A percentile compares a stretch with the other conserved stretches of the same genome.
Evolutionary conservation across 1,140 invertebrate species (phyloP).

Genomic region (Drosophila kanapiae): DNA sequence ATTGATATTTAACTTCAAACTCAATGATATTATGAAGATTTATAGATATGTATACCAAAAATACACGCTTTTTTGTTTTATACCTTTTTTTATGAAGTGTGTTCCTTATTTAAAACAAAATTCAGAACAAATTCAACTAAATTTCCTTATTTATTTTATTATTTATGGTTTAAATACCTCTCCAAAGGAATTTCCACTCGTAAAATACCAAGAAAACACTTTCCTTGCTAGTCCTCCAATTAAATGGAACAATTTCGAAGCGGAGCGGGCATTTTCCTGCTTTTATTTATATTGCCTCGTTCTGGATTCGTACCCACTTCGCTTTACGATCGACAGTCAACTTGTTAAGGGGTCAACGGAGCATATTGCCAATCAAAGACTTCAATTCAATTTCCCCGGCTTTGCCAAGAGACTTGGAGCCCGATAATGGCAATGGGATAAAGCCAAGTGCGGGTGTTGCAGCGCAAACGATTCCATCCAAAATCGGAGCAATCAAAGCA

Average conservation of each 20-base stretch:
- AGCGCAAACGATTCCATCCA: conserved; percentile 66
- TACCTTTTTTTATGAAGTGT: background rate
- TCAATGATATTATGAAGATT: too few species aligned
- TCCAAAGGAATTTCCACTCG: background rate
- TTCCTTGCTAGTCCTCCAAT: conserved; percentile 6
- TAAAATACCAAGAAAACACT: conserved; percentile 6
- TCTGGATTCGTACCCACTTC: conserved; percentile 5
- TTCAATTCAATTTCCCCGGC: conserved; percentile 72
- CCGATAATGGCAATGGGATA: conserved; percentile 67
- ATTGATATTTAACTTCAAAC: too few species aligned
- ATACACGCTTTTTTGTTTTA: background rate
- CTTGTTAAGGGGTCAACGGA: conserved; percentile 42
- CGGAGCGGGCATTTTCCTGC: background rate
- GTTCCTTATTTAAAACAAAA: background rate
- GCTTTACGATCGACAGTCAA: conserved; percentile 32
- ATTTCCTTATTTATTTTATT: background rate
- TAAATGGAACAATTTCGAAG: conserved; percentile 7
- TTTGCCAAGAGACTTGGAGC: conserved; percentile 46
- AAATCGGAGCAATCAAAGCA: conserved; percentile 79
- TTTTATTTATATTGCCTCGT: conserved; percentile 21
- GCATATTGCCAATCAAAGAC: conserved; percentile 75
- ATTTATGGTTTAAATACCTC: background rate
- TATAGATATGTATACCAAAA: too few species aligned
- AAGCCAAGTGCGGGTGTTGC: conserved; percentile 67
- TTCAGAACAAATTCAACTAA: background rate